phyloP scores from a whole-genome alignment of 2,888 invertebrate genomes.

The Phymatocera aterrima region DNA sequence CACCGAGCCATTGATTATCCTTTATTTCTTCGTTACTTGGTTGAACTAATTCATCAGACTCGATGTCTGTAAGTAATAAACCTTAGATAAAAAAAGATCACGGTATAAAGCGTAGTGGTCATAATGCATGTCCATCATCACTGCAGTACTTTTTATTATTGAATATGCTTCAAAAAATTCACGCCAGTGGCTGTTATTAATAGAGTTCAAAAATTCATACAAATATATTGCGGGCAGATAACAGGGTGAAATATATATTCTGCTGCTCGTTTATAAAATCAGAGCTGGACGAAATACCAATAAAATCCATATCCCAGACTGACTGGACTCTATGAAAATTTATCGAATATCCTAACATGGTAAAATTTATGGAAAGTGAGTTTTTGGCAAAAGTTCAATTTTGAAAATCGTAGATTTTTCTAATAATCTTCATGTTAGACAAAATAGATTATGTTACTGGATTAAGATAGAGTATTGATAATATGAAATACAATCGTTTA shows the following conservation, averaged over 20 bases:
- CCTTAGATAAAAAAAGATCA: slow-evolving; percentile 41
- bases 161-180: slow-evolving; percentile 31
- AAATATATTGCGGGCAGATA: neutral
- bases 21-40: slow-evolving; percentile 88
- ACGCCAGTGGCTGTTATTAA: slow-evolving; percentile 32
- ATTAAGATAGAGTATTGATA: neutral
- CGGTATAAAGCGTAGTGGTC: neutral
- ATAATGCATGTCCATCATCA: slow-evolving; percentile 32
- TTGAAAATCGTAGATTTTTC: neutral
- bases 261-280: neutral
- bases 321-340: neutral
- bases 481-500: neutral
- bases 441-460: neutral
- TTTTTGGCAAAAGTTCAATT: neutral
- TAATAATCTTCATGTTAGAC: neutral
- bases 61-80: slow-evolving; percentile 75
- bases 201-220: slow-evolving; percentile 2
- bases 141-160: slow-evolving; percentile 30
- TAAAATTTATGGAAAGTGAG: neutral
- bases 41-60: slow-evolving; percentile 79
- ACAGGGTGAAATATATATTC: neutral
- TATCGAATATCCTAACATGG: neutral
- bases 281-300: neutral
- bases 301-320: neutral
- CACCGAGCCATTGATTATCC: slow-evolving; percentile 96